Conservation (phyloP, 2,113 vertebrate genomes). For the Bos taurus region DNA sequence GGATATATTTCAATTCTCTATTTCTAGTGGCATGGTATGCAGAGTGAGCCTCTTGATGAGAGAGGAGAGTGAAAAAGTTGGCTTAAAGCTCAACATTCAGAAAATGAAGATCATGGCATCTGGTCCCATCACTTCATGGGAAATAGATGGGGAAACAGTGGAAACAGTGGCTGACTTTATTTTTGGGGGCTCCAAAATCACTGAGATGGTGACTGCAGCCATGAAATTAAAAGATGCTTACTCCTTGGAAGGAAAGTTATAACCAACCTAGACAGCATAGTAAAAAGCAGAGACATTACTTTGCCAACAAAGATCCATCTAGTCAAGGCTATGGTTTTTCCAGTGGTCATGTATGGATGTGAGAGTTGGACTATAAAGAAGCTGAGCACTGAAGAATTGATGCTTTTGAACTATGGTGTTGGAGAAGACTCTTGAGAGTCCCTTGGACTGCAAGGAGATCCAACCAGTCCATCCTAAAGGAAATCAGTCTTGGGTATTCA, state of each 20-base stretch:
- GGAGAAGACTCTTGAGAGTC: not conserved
- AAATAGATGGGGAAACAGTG: not conserved
- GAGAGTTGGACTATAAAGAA: not conserved
- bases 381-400: not conserved
- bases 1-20: not conserved
- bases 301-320: not conserved
- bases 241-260: not conserved
- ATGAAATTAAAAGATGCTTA: not conserved
- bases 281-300: not conserved
- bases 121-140: not conserved
- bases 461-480: not conserved
- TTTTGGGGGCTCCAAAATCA: not conserved
- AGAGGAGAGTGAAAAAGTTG: not conserved
- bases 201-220: not conserved
- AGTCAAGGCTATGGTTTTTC: not conserved
- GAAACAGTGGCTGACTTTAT: not conserved
- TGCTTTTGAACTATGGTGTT: not conserved
- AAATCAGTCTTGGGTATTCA: not conserved
- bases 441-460: not conserved
- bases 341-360: not conserved
- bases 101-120: not conserved
- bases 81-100: not conserved
- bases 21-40: not conserved
- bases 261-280: not conserved
- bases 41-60: not conserved